Evolutionary conservation across 1,140 invertebrate genomes (phyloP).

Genomic region (Psix sp.): DNA sequence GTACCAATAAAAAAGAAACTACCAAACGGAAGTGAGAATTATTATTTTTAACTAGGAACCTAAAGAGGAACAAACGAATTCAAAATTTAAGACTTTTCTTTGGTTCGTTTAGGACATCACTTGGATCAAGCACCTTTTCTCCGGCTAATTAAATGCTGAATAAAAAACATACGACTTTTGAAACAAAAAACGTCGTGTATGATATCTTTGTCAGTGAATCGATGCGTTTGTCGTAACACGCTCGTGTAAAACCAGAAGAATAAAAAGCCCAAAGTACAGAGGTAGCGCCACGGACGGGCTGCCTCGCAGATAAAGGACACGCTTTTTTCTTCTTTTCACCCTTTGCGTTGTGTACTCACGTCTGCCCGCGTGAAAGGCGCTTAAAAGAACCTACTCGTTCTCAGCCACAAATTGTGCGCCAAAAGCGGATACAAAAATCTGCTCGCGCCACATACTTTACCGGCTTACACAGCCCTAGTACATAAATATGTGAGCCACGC

Average conservation of each 20-base stretch:
- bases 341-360: slow-evolving; percentile 61
- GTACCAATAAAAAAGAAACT: too few relatives aligned
- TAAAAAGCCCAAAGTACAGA: slow-evolving; percentile 38
- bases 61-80: too few relatives aligned
- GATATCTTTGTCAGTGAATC: slow-evolving; percentile 51
- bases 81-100: neutral
- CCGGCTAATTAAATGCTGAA: slow-evolving; percentile 38
- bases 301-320: slow-evolving; percentile 60
- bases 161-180: slow-evolving; percentile 48
- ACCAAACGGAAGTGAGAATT: neutral
- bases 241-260: slow-evolving; percentile 38
- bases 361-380: slow-evolving; percentile 61
- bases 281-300: slow-evolving; percentile 39
- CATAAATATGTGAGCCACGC: slow-evolving; percentile 44
- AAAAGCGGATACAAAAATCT: slow-evolving; percentile 63
- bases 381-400: slow-evolving; percentile 61
- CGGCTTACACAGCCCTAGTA: slow-evolving; percentile 20
- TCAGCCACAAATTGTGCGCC: slow-evolving; percentile 62
- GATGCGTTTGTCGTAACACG: slow-evolving; percentile 50
- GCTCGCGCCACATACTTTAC: slow-evolving; percentile 36
- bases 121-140: slow-evolving; percentile 11
- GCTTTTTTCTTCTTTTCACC: slow-evolving; percentile 60
- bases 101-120: slow-evolving; percentile 6
- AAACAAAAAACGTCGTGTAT: slow-evolving; percentile 38
- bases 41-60: neutral